These are phyloP conservation scores for Oceanodroma leucorhoa DNA, from an alignment of 2,797 vertebrate species.

Conservation along the genomic window DNA sequence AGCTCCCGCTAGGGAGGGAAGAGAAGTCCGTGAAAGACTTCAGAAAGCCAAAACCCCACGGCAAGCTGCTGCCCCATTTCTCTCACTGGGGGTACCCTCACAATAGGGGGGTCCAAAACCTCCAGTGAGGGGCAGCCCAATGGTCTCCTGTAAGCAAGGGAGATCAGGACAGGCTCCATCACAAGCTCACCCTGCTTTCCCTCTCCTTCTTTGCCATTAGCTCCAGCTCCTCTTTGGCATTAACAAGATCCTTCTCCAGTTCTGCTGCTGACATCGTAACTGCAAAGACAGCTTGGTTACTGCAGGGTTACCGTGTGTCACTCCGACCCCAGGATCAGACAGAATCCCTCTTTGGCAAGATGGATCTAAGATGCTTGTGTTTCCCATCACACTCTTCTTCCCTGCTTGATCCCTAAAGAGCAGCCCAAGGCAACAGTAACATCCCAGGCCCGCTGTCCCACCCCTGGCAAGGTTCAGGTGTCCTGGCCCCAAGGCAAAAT, in stretches of 20 bases:
- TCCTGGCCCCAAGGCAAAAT: background rate
- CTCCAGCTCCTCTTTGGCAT: slow-evolving; percentile 83
- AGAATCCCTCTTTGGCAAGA: background rate
- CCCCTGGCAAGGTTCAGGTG: background rate
- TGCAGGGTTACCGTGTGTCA: rapidly evolving
- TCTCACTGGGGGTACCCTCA: background rate
- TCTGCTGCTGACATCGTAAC: slow-evolving; percentile 48
- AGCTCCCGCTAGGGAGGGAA: slow-evolving; percentile 80
- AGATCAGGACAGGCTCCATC: background rate
- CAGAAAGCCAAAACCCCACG: background rate
- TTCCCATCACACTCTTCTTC: background rate
- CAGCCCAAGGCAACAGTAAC: background rate
- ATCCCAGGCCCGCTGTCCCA: background rate
- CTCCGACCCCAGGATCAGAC: background rate
- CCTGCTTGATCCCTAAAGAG: background rate
- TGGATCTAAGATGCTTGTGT: rapidly evolving
- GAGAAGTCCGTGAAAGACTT: background rate
- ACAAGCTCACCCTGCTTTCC: slow-evolving; percentile 82
- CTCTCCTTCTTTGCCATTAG: slow-evolving; percentile 83
- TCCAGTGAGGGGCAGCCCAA: background rate
- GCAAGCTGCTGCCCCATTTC: background rate
- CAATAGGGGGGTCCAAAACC: background rate
- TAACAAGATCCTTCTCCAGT: slow-evolving; percentile 79
- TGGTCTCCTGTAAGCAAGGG: background rate
- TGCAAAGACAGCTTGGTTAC: slow-evolving; percentile 43